phyloP scores from a whole-genome alignment of 64 coral and sea anemone genomes.

The Anthopleura sola region DNA sequence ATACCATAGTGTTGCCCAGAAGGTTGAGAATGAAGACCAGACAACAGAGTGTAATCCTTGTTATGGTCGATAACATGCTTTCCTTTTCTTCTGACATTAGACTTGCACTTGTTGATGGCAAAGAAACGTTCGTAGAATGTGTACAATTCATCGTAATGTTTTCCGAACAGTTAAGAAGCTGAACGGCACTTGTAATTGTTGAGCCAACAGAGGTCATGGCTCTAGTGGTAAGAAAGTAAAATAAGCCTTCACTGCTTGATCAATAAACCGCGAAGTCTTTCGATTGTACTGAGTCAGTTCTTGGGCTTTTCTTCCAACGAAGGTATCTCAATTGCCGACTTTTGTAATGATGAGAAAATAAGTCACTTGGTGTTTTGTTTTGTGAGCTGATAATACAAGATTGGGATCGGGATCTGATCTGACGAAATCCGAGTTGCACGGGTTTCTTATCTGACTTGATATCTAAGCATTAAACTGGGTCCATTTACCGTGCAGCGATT shows the following conservation, averaged over 20 bases:
- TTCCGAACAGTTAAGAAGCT: background rate
- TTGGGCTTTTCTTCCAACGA: background rate
- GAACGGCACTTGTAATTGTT: background rate
- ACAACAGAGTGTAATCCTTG: conserved; percentile 54
- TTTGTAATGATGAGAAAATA: background rate
- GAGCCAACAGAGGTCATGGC: conserved; percentile 9
- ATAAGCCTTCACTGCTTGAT: background rate
- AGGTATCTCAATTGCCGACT: background rate
- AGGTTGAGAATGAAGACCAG: conserved; percentile 66
- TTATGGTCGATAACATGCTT: conserved; percentile 51
- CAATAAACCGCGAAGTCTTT: background rate
- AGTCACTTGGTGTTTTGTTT: background rate
- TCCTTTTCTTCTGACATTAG: conserved; percentile 29
- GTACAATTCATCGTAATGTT: conserved; percentile 7
- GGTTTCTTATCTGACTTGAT: background rate
- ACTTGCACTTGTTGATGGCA: background rate
- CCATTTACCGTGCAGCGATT: background rate
- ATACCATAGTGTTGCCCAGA: conserved; percentile 76
- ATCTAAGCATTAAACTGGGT: conserved; percentile 3
- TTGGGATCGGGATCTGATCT: background rate
- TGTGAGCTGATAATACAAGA: conserved; percentile 2
- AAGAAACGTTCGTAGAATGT: background rate
- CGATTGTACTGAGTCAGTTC: background rate
- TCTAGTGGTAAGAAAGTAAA: background rate
- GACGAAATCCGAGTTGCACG: conserved; percentile 3